A percentile compares a stretch with the other conserved stretches of the same genome.
phyloP scores from a whole-genome alignment of 2,888 invertebrate genomes.

The Phoronis australis region DNA sequence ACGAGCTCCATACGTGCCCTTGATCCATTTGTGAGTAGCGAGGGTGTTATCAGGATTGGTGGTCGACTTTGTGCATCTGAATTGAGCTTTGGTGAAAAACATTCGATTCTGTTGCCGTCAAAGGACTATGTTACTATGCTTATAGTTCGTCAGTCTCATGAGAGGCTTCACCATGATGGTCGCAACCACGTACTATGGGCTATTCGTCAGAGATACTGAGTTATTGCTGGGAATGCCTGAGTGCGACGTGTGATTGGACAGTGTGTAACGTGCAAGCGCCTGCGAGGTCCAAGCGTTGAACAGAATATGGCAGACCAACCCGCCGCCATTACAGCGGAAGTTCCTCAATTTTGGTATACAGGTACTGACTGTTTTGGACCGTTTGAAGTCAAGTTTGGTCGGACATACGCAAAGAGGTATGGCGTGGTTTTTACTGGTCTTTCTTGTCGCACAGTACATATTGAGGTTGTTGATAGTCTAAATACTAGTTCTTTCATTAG shows the following conservation, averaged over 20 bases:
- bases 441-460: slow-evolving; percentile 9
- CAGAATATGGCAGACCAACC: slow-evolving; percentile 7
- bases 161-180: too few species aligned
- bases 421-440: slow-evolving; percentile 13
- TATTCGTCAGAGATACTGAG: slow-evolving; percentile 3
- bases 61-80: too few species aligned
- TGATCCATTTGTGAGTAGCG: too few species aligned
- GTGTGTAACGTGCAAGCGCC: slow-evolving; percentile 1
- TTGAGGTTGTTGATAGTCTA: slow-evolving; percentile 6
- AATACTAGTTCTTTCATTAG: slow-evolving; percentile 13
- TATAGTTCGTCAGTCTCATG: too few species aligned
- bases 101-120: too few species aligned
- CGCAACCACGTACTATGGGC: background rate
- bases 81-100: too few species aligned
- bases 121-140: too few species aligned
- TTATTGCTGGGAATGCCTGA: background rate
- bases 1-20: too few species aligned
- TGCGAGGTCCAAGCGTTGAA: background rate
- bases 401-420: slow-evolving; percentile 8
- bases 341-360: slow-evolving; percentile 4
- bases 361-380: slow-evolving; percentile 8
- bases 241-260: background rate
- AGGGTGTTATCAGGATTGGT: too few species aligned
- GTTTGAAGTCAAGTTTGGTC: slow-evolving; percentile 4
- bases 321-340: background rate